phyloP scores from a whole-genome alignment of 2,888 invertebrate species.

The Autographa gamma region DNA sequence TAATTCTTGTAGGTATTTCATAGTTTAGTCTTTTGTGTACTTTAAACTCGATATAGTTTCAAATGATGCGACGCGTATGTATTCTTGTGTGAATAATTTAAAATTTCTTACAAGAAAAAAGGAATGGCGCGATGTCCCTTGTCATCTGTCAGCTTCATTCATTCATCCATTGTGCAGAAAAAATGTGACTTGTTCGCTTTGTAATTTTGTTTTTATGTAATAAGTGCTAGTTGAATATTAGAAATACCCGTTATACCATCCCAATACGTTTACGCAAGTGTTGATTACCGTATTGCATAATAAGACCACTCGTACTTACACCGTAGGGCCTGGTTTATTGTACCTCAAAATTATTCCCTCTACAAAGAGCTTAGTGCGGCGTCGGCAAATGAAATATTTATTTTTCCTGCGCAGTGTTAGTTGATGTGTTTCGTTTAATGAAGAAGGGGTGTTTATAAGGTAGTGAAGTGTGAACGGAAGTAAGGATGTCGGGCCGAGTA shows the following conservation, averaged over 20 bases:
- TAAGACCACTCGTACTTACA: slow-evolving; percentile 52
- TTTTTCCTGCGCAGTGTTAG: slow-evolving; percentile 74
- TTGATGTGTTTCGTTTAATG: slow-evolving; percentile 66
- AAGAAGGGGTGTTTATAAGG: slow-evolving; percentile 61
- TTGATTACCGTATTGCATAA: slow-evolving; percentile 63
- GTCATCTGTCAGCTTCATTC: slow-evolving; percentile 86
- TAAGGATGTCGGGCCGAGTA: slow-evolving; percentile 89
- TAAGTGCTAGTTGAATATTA: slow-evolving; percentile 76
- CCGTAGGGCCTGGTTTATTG: slow-evolving; percentile 51
- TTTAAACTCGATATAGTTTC: slow-evolving; percentile 55
- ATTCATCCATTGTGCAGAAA: slow-evolving; percentile 88
- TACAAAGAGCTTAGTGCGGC: slow-evolving; percentile 85
- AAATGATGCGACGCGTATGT: slow-evolving; percentile 28
- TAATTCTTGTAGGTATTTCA: slow-evolving; percentile 58
- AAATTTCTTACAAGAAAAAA: slow-evolving; percentile 63
- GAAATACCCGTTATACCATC: slow-evolving; percentile 71
- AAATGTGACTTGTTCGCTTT: slow-evolving; percentile 86
- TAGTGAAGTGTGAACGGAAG: slow-evolving; percentile 62
- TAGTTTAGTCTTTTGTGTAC: slow-evolving; percentile 39
- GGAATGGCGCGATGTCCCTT: slow-evolving; percentile 86
- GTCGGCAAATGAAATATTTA: slow-evolving; percentile 76
- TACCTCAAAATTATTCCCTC: slow-evolving; percentile 73
- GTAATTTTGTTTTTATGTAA: slow-evolving; percentile 81
- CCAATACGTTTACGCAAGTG: slow-evolving; percentile 65
- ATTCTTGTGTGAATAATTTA: slow-evolving; percentile 49